Percentiles rank a stretch among this genome's conserved stretches.
phyloP scores from a whole-genome alignment of 2,113 vertebrate genomes.

The Grus americana region DNA sequence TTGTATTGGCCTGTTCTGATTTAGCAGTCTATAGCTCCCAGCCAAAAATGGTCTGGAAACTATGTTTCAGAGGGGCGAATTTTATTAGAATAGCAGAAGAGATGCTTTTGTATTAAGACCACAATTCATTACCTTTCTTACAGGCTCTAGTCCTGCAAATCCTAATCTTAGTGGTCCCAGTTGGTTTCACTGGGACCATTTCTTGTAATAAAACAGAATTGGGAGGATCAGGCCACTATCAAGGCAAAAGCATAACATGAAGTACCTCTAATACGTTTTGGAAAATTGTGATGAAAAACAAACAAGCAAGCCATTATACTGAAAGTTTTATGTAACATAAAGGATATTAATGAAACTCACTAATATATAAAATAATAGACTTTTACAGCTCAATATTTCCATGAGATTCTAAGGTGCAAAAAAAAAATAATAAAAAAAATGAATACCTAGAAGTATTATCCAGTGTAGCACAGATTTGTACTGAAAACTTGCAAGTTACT shows the following conservation, averaged over 20 bases:
- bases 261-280: not conserved
- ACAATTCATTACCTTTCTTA: not conserved
- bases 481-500: conserved; percentile 82
- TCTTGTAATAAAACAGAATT: not conserved
- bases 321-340: conserved; percentile 54
- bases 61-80: not conserved
- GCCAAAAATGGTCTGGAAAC: not conserved
- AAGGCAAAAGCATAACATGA: conserved; percentile 32
- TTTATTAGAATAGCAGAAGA: not conserved
- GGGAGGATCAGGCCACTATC: conserved; percentile 6
- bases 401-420: conserved; percentile 75
- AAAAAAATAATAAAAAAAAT: not conserved
- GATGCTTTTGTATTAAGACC: not conserved
- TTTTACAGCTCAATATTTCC: conserved; percentile 69
- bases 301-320: conserved; percentile 17
- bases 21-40: not conserved
- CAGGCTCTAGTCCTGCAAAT: not conserved
- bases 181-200: not conserved
- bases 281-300: conserved; percentile 9
- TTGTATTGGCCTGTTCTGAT: not conserved
- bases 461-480: conserved; percentile 83
- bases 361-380: conserved; percentile 70
- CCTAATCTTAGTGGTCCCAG: not conserved
- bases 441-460: conserved; percentile 69
- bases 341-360: conserved; percentile 51